Evolutionary conservation across 2,113 vertebrate genomes (phyloP), one percentile per base, ranked within the genome.

Genomic region (Piaya cayana): DNA sequence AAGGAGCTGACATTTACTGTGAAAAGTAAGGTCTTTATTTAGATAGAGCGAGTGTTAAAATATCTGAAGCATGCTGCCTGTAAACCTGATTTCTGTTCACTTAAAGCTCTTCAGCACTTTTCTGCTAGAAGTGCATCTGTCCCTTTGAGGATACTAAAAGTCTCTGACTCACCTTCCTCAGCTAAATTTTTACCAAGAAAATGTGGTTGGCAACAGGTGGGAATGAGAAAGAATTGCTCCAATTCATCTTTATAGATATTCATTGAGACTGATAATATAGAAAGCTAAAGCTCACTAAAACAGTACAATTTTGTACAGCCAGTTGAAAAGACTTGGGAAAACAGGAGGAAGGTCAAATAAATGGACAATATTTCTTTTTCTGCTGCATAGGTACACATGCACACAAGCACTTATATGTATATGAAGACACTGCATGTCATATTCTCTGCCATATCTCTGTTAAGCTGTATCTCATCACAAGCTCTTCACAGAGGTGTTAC

Each of bases 51-150:
- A 78, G 47, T 79, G 60, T 77, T 95, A 96, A 97, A 96, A 89
- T 82, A 89, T 59, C 69, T 77, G 94, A 72, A 72, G 27, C n/a
- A 47, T 19, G 6, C 17, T 82, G 52, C 50, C 92, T 96, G 39
- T 53, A 94, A 96, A 95, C 42, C 34, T 72, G 72, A 91, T 94
- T 96, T 58, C 42, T 88, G 23, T 78, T 97, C 91, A 93, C 45
- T 97, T 95, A 96, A 96, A 87, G 77, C 81, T 81, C 62, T 67
- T 94, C 76, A 72, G 13, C 60, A 68, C 23, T 96, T 95, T 86
- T 89, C 77, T 82, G 58, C n/a, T 50, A 89, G 67, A 86, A 88
- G 77, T 74, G 39, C 43, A 63, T 72, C 80, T 93, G 58, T 17
- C 53, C 60, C 59, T 94, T 74, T 87, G 22, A 76, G 37, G 67